Evolutionary conservation across 2,797 vertebrate genomes (phyloP).

Genomic region (Eleutherodactylus coqui): DNA sequence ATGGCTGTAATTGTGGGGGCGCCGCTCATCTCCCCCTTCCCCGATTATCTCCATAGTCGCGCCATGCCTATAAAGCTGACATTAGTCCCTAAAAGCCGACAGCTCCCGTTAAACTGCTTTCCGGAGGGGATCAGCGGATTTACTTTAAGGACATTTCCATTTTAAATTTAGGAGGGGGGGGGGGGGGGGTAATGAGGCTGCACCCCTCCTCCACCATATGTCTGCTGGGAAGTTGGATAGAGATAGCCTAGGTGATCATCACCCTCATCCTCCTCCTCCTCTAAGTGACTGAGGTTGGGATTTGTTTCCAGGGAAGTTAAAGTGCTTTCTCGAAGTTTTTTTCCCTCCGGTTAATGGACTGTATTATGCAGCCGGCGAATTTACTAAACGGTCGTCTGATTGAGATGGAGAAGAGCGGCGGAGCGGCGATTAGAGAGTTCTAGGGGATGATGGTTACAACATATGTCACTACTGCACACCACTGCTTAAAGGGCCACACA

Average conservation of each 20-base stretch:
- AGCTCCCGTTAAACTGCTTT: slow-evolving; percentile 54
- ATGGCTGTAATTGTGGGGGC: neutral
- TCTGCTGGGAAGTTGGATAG: neutral
- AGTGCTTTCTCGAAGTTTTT: slow-evolving; percentile 7
- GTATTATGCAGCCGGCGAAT: neutral
- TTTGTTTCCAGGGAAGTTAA: neutral
- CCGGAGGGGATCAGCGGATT: slow-evolving; percentile 60
- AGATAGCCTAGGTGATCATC: neutral
- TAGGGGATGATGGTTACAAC: neutral
- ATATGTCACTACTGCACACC: no score
- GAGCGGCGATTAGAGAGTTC: neutral
- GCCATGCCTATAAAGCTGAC: slow-evolving; percentile 70
- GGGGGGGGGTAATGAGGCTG: slow-evolving; percentile 58
- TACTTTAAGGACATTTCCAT: slow-evolving; percentile 58
- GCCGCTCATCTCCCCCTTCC: neutral
- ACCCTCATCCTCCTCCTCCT: neutral
- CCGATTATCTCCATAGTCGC: slow-evolving; percentile 59
- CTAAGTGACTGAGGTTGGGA: neutral
- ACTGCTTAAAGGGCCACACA: no score
- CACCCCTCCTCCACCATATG: neutral
- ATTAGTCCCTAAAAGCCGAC: slow-evolving; percentile 66
- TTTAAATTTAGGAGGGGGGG: slow-evolving; percentile 50
- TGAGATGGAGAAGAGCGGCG: no score
- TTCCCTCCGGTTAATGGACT: slow-evolving; percentile 27
- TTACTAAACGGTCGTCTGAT: neutral